These are phyloP conservation scores for Parus major DNA, from an alignment of 2,113 vertebrate species.

Conservation along the genomic window DNA sequence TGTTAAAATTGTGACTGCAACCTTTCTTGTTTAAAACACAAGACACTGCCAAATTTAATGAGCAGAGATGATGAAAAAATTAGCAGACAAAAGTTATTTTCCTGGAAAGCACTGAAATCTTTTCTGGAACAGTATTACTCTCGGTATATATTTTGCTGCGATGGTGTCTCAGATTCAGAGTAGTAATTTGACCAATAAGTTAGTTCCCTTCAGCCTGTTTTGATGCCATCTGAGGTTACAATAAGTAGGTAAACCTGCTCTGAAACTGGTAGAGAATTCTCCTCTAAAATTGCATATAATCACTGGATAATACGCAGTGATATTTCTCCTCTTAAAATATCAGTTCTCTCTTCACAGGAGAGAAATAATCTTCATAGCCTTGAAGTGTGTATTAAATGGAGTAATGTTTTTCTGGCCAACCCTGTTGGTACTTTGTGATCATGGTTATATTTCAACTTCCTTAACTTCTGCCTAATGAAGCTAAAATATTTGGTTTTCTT, in stretches of 20 bases:
- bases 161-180: neutral
- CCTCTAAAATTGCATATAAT: neutral
- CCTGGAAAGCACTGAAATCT: neutral
- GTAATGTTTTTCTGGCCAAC: neutral
- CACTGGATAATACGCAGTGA: neutral
- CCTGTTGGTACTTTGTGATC: neutral
- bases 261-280: neutral
- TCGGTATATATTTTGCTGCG: neutral
- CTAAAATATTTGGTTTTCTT: neutral
- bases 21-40: neutral
- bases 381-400: neutral
- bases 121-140: neutral
- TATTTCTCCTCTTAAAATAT: neutral
- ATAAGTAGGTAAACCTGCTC: neutral
- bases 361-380: neutral
- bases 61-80: neutral
- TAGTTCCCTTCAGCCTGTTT: neutral
- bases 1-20: neutral
- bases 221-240: neutral
- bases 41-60: neutral
- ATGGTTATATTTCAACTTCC: neutral
- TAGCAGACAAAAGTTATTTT: neutral
- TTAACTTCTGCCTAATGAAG: neutral
- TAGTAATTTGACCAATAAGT: neutral
- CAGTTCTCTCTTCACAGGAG: neutral